phyloP scores from a whole-genome alignment of 2,113 vertebrate species.

The Archocentrus centrarchus region DNA sequence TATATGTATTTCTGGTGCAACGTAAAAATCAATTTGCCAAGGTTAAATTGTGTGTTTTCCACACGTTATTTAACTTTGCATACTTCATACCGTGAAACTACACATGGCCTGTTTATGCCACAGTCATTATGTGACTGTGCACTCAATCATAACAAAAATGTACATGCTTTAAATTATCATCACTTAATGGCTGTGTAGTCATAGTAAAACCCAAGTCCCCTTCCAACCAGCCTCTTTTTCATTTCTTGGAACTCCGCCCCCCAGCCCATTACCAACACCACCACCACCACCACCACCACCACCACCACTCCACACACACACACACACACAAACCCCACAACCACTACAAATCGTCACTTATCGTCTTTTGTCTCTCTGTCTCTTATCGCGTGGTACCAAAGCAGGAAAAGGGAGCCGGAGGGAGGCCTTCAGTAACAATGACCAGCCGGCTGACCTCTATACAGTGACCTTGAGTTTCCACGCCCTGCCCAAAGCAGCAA shows the following conservation, averaged over 20 bases:
- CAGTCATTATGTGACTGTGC: not conserved
- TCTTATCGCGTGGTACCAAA: constrained; percentile 90
- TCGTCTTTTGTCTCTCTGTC: constrained; percentile 88
- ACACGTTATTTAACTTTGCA: not conserved
- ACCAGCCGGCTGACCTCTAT: constrained; percentile 85
- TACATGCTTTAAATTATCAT: not conserved
- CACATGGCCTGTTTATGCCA: not conserved
- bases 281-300: not conserved
- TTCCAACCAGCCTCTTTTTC: constrained; percentile 25
- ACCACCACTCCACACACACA: no score
- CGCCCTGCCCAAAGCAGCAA: constrained; percentile 82
- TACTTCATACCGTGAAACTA: not conserved
- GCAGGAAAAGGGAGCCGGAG: constrained; percentile 87
- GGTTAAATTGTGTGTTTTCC: constrained; percentile 24
- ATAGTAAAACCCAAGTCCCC: constrained; percentile 28
- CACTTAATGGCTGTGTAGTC: not conserved
- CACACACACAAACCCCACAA: not conserved
- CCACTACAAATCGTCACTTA: constrained; percentile 84
- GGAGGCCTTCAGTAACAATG: constrained; percentile 89
- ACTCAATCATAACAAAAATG: constrained; percentile 2
- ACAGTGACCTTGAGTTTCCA: constrained; percentile 90
- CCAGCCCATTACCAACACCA: not conserved
- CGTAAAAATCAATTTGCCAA: constrained; percentile 30
- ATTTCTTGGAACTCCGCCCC: constrained; percentile 24
- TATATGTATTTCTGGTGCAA: constrained; percentile 35